phyloP scores from a whole-genome alignment of 2,797 vertebrate genomes.

The Scleropages formosus region DNA sequence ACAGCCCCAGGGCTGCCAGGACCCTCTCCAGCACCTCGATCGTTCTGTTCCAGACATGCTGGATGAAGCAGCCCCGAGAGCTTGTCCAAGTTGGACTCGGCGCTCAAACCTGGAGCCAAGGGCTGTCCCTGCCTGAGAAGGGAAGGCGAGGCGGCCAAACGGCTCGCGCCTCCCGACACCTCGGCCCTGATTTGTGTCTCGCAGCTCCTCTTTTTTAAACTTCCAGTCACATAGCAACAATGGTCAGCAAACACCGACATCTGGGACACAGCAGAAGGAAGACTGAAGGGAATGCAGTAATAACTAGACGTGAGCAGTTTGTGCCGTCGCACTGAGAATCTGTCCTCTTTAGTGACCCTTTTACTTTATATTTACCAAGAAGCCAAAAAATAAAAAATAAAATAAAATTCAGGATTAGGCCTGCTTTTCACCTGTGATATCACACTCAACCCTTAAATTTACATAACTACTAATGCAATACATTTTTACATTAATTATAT shows the following conservation, averaged over 20 bases:
- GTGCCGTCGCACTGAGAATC: too few species aligned
- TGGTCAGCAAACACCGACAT: slow-evolving; percentile 48
- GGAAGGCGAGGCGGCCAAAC: background rate
- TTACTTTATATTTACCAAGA: too few species aligned
- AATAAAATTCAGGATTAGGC: too few species aligned
- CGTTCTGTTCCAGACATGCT: background rate
- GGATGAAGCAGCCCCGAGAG: background rate
- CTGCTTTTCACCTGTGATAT: too few species aligned
- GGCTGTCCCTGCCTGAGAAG: slow-evolving; percentile 36
- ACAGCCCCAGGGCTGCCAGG: background rate
- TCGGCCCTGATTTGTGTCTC: slow-evolving; percentile 20
- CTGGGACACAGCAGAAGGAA: slow-evolving; percentile 35
- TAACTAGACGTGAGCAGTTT: too few species aligned
- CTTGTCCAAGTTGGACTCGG: slow-evolving; percentile 42
- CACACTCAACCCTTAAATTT: too few species aligned
- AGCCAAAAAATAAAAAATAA: too few species aligned
- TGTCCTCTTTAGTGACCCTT: too few species aligned
- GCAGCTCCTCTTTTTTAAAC: background rate
- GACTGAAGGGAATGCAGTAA: background rate
- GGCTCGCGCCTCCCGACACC: background rate
- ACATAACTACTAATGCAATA: too few species aligned
- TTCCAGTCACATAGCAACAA: slow-evolving; percentile 53
- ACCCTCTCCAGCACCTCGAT: background rate
- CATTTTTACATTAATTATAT: too few species aligned
- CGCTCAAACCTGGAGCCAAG: slow-evolving; percentile 37